Base-by-base conservation (phyloP, 2,113 vertebrate species). In the Willisornis vidua region DNA sequence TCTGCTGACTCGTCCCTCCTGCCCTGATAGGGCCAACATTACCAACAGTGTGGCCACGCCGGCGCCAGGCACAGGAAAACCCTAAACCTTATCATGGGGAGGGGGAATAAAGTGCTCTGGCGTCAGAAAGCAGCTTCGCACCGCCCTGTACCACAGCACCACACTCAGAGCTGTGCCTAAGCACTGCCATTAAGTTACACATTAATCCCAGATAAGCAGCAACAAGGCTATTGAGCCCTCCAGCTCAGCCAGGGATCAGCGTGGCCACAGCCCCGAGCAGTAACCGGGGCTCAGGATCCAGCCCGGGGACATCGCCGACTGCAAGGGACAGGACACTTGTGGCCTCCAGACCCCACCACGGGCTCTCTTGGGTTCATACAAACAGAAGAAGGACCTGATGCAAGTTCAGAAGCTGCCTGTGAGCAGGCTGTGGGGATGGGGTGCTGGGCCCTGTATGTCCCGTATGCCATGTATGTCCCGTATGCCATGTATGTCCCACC, bases 131-230 rank as follows among this genome's bases (percentile, higher is more conserved):
- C 52, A 59, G 79, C 15, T 22, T 29, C 0, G 3, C 58, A 77
- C 63, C 10, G 0, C 67, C 82, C 75, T 59, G 46, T 7, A 37
- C 68, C 71, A 26, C 67, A 55, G 67, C 59, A n/a, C 17, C 46
- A 10, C 9, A 1, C 54, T 92, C 7, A 14, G 41, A 48, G 37
- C 19, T 5, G 25, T 7, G 46, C 72, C 70, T 12, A 5, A 66
- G 13, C 41, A 1, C 49, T 31, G 66, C 51, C 78, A 58, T 7
- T 17, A 25, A 41, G 93, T 93, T 96, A 97, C 58, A 89, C 24
- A 94, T 96, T 97, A 97, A 98, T 95, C 96, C 83, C 29, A 96
- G 73, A 89, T 92, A 96, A 97, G 94, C 89, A 85, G 88, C 80
- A 97, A 96, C 83, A 79, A 93, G 91, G 79, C 49, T 59, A 48